phyloP scores from a whole-genome alignment of 2,797 vertebrate genomes.

The Danio aesculapii region DNA sequence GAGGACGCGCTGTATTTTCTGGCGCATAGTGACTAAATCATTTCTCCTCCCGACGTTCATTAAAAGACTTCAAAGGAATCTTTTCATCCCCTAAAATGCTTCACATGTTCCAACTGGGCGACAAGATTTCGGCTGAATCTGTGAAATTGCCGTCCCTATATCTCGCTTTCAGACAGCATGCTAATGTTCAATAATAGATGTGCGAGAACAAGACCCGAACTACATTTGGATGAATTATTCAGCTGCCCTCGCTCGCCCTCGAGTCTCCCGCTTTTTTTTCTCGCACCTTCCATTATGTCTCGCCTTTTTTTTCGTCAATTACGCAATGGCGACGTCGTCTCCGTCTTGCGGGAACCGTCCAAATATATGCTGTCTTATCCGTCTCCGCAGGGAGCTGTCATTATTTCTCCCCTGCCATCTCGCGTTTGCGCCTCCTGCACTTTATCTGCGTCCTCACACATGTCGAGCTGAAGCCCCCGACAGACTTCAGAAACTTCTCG shows the following conservation, averaged over 20 bases:
- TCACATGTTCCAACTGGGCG: slow-evolving; percentile 2
- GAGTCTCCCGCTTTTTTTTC: slow-evolving; percentile 13
- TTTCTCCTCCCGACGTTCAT: slow-evolving; percentile 8
- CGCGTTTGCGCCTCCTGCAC: neutral
- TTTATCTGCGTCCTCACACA: slow-evolving; percentile 41
- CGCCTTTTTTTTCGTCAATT: slow-evolving; percentile 13
- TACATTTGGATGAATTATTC: slow-evolving; percentile 59
- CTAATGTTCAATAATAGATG: slow-evolving; percentile 62
- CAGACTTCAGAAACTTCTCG: slow-evolving; percentile 36
- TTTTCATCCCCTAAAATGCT: slow-evolving; percentile 37
- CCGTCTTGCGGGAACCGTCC: slow-evolving; percentile 27
- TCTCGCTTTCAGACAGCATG: slow-evolving; percentile 53
- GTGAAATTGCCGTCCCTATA: slow-evolving; percentile 16
- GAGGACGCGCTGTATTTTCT: slow-evolving; percentile 11
- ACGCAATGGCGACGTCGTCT: slow-evolving; percentile 35
- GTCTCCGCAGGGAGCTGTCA: slow-evolving; percentile 44
- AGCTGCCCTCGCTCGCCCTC: slow-evolving; percentile 15
- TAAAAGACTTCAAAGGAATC: slow-evolving; percentile 17
- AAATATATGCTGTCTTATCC: slow-evolving; percentile 56
- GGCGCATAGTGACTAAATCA: neutral
- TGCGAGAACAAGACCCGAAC: slow-evolving; percentile 46
- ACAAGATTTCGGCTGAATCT: slow-evolving; percentile 35
- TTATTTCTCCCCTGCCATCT: slow-evolving; percentile 6
- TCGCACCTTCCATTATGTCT: slow-evolving; percentile 1
- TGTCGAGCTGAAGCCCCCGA: slow-evolving; percentile 15